Evolutionary conservation across 2,888 invertebrate species (phyloP).

Genomic region (Thysanoteuthis rhombus): DNA sequence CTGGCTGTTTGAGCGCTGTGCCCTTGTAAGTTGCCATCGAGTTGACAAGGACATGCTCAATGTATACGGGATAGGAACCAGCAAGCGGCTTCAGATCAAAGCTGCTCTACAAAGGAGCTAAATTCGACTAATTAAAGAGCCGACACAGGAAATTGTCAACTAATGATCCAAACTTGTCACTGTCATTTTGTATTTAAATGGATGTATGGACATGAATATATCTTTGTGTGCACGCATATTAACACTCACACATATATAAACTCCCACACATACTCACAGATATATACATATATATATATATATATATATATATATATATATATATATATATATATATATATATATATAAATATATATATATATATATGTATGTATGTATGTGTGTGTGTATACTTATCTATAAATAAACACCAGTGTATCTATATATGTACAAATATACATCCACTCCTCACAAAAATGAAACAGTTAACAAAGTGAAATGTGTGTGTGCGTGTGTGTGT

Average conservation of each 20-base stretch:
- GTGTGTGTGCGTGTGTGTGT: no score
- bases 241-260: background rate
- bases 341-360: background rate
- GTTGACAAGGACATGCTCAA: background rate
- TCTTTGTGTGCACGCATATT: background rate
- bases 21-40: background rate
- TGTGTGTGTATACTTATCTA: background rate
- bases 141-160: background rate
- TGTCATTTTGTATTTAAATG: background rate
- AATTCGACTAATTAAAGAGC: background rate
- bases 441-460: no score
- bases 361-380: background rate
- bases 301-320: background rate
- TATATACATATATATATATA: background rate
- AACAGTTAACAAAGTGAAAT: no score
- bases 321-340: background rate
- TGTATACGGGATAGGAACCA: background rate
- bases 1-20: background rate
- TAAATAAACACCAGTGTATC: no score
- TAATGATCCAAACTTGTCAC: background rate
- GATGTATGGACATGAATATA: background rate
- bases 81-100: background rate
- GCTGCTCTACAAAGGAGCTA: background rate
- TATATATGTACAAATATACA: background rate
- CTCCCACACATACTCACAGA: no score